phyloP scores from a whole-genome alignment of 2,888 invertebrate species.

The Beris chalybata region DNA sequence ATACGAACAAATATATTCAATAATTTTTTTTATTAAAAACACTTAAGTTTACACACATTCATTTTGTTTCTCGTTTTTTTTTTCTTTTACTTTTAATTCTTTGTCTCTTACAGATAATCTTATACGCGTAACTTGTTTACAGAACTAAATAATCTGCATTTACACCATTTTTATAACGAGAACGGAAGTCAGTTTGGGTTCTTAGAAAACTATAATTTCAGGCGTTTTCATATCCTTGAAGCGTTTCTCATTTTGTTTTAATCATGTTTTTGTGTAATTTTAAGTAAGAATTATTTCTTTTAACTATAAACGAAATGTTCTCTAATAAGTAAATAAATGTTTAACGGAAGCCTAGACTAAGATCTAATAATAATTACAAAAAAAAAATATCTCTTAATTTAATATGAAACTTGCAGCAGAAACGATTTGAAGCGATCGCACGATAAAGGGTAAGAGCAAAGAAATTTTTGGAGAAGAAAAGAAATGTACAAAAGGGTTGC shows the following conservation, averaged over 20 bases:
- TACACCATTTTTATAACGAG: not conserved
- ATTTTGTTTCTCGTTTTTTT: slow-evolving; percentile 3
- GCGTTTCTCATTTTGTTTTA: too few species aligned
- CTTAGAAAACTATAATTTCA: too few species aligned
- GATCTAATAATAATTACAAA: slow-evolving; percentile 12
- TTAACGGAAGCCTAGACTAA: slow-evolving; percentile 13
- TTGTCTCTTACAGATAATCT: not conserved
- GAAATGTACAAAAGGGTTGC: not conserved
- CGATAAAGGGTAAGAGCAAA: not conserved
- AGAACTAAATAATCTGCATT: slow-evolving; percentile 2
- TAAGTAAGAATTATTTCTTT: not conserved
- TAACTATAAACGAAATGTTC: not conserved
- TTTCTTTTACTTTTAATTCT: slow-evolving; percentile 4
- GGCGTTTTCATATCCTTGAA: too few species aligned
- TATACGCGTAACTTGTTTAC: slow-evolving; percentile 3
- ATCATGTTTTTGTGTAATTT: too few species aligned
- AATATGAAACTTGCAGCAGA: too few species aligned
- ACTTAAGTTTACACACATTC: slow-evolving; percentile 24
- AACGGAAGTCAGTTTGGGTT: too few species aligned
- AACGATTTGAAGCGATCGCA: not conserved
- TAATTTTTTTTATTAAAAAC: slow-evolving; percentile 32
- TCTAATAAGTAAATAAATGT: slow-evolving; percentile 8
- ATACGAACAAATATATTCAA: not conserved
- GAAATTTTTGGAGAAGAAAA: not conserved
- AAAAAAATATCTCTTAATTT: not conserved